Base-by-base conservation (phyloP, 2,113 vertebrate species). In the Ascaphus truei region DNA sequence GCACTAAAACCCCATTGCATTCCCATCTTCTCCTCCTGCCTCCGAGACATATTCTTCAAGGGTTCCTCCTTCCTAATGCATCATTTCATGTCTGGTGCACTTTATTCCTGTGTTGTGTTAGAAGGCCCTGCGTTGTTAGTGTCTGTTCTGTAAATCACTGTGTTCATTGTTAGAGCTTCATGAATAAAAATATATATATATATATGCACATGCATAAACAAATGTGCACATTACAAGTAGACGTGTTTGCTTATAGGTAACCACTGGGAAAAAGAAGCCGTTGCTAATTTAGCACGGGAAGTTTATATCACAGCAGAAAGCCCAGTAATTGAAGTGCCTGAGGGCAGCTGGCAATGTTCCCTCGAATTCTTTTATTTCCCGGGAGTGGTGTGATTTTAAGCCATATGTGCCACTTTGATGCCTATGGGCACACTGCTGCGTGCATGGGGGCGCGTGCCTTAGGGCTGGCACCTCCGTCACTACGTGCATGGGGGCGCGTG, bases 341-440 rank as follows among this genome's bases (percentile, higher is more conserved):
- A 61, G 56, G 67, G 67, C 52, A 71, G 23, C 33, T 71, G 67
- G 67, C 67, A 71, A 52, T 10, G 45, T 71, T 71, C 57, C 67
- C 57, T 61, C 34, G 11, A 50, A 50, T 51, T 51, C 56, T 27
- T 71, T 71, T 71, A 60, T 71, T 61, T 71, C 67, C 57, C 67
- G 25, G 9, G 57, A 71, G 57, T 71, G 67, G 43, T 29, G 48
- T 61, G 67, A 71, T 71, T 71, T 71, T 52, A n/a, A 71, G 56
- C 67, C 67, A 71, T 71, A 71, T 71, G 67, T 39, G 57, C 57
- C 45, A 26, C 43, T 71, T 71, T 61, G 67, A 71, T 50, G 67
- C 56, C 45, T 61, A 52, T 61, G 56, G 67, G 55, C 34, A 39
- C 29, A 39, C 67, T 31, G 57, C 67, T 61, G 67, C 15, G 67